A percentile compares a stretch with the other conserved stretches of the same genome.
phyloP scores from a whole-genome alignment of 1,140 invertebrate genomes.

The Trachymyrmex septentrionalis region DNA sequence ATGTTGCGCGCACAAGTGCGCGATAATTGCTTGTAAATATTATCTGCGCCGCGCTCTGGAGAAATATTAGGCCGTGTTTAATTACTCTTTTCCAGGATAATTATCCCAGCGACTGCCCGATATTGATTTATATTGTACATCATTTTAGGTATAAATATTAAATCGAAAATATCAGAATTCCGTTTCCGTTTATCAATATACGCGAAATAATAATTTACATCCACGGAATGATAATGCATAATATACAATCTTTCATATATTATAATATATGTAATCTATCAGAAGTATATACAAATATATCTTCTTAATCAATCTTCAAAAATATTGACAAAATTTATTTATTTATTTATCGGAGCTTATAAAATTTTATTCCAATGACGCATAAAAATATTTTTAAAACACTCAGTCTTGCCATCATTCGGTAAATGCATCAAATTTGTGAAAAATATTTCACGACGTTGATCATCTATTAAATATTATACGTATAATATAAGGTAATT shows the following conservation, averaged over 20 bases:
- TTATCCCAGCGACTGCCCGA: neutral
- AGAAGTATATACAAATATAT: neutral
- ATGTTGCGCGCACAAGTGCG: constrained; percentile 1
- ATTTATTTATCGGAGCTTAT: neutral
- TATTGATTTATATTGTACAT: constrained; percentile 23
- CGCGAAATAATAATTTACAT: constrained; percentile 23
- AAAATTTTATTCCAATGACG: neutral
- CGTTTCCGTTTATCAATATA: constrained; percentile 19
- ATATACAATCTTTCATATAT: neutral
- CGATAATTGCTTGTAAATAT: constrained; percentile 48
- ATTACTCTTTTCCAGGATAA: constrained; percentile 31
- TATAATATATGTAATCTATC: neutral
- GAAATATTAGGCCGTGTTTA: constrained; percentile 40
- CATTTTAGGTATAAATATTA: constrained; percentile 36
- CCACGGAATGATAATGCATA: neutral
- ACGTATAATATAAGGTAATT: neutral
- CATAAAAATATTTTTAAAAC: neutral
- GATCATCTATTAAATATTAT: constrained; percentile 3
- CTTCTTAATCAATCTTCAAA: neutral
- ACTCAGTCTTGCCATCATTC: neutral
- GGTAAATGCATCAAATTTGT: neutral
- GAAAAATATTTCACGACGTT: neutral
- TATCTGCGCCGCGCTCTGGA: neutral
- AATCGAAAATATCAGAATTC: constrained; percentile 20
- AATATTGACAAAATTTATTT: neutral